Percentiles rank a stretch among this genome's conserved stretches.
Evolutionary conservation across 2,113 vertebrate genomes (phyloP).

Genomic region (Corydoras maculifer): DNA sequence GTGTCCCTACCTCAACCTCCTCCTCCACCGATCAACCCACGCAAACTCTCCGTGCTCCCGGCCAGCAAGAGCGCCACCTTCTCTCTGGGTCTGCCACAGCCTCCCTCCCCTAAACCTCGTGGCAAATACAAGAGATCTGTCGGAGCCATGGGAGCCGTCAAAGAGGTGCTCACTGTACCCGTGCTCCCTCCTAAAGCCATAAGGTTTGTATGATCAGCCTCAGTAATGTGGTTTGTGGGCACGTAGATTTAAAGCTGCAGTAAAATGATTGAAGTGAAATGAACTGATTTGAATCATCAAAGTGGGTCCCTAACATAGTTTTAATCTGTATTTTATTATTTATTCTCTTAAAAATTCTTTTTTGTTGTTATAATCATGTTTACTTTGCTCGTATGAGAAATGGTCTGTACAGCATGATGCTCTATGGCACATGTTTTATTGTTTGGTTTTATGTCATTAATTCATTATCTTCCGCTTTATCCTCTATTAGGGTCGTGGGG

Average conservation of each 20-base stretch:
- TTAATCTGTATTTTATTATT: no score
- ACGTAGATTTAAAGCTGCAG: neutral
- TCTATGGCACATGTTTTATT: no score
- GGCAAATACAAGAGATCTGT: conserved; percentile 81
- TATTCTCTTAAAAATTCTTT: no score
- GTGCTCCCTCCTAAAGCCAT: conserved; percentile 61
- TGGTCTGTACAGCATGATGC: no score
- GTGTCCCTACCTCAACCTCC: conserved; percentile 73
- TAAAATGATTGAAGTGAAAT: neutral
- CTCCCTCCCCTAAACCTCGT: conserved; percentile 83
- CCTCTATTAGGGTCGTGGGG: no score
- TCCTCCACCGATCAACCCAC: conserved; percentile 70
- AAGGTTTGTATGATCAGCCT: conserved; percentile 52
- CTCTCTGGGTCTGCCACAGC: conserved; percentile 78
- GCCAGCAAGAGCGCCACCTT: conserved; percentile 85
- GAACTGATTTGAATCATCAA: neutral
- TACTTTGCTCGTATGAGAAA: no score
- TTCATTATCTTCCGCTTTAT: no score
- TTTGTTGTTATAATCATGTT: no score
- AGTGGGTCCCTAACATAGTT: no score
- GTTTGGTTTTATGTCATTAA: no score
- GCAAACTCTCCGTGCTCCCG: conserved; percentile 76
- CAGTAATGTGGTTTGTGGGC: no score
- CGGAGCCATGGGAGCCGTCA: conserved; percentile 58
- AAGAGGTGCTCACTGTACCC: conserved; percentile 57